phyloP scores from a whole-genome alignment of 2,888 invertebrate species.

The Adineta ricciae region DNA sequence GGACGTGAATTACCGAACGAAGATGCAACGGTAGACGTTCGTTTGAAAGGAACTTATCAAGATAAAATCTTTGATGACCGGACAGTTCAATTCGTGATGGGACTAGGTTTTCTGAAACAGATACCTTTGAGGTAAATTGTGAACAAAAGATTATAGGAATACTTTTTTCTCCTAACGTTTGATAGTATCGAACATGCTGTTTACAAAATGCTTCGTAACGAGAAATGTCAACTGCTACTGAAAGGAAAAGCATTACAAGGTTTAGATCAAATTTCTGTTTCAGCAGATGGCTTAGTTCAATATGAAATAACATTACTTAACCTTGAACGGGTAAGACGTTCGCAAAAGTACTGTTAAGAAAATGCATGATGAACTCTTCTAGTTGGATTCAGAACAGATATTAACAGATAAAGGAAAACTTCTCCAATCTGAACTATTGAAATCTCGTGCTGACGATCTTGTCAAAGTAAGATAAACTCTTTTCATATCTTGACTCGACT shows the following conservation, averaged over 20 bases:
- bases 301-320: conserved; percentile 72
- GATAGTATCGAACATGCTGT: conserved; percentile 40
- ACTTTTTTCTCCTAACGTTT: neutral
- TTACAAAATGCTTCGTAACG: conserved; percentile 68
- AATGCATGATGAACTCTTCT: conserved; percentile 36
- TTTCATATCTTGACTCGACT: neutral
- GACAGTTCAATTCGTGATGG: conserved; percentile 69
- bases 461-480: conserved; percentile 58
- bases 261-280: conserved; percentile 60
- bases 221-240: conserved; percentile 59
- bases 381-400: conserved; percentile 70
- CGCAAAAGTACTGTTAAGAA: no score
- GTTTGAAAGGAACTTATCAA: conserved; percentile 25
- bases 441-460: conserved; percentile 79
- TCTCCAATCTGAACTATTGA: conserved; percentile 69
- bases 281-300: conserved; percentile 59
- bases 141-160: conserved; percentile 63
- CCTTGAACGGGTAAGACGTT: conserved; percentile 65
- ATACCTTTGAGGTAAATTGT: conserved; percentile 60
- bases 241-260: conserved; percentile 64
- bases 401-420: conserved; percentile 69
- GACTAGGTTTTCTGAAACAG: conserved; percentile 68
- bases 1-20: conserved; percentile 68
- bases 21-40: conserved; percentile 71
- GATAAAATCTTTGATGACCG: conserved; percentile 66